These are phyloP conservation scores for Antheraea assamensis DNA, from an alignment of 2,888 invertebrate genomes.

Conservation along the genomic window DNA sequence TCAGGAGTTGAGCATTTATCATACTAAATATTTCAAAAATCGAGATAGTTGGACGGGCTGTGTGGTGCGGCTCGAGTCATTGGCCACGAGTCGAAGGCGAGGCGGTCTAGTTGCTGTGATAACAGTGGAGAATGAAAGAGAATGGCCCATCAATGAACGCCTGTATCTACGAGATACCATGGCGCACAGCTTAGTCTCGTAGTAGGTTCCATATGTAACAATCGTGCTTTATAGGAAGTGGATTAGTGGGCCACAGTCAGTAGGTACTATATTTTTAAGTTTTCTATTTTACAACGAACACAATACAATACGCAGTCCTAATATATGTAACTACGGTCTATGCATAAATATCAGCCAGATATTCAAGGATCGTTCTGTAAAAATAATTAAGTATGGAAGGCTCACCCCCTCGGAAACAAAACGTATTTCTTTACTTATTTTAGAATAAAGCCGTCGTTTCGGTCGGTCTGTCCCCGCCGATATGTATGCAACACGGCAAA, in stretches of 20 bases:
- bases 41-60: too few relatives aligned
- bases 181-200: too few relatives aligned
- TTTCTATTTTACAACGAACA: neutral
- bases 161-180: too few relatives aligned
- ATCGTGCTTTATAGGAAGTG: neutral
- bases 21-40: too few relatives aligned
- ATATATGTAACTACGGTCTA: neutral
- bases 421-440: slow-evolving; percentile 74
- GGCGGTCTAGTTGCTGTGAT: too few relatives aligned
- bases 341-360: neutral
- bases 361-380: slow-evolving; percentile 19
- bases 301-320: neutral
- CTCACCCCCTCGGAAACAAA: slow-evolving; percentile 68
- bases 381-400: slow-evolving; percentile 67
- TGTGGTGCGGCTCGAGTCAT: too few relatives aligned
- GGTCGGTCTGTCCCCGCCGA: slow-evolving; percentile 46
- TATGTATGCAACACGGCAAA: slow-evolving; percentile 78
- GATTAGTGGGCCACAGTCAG: neutral
- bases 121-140: too few relatives aligned
- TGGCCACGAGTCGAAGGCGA: too few relatives aligned
- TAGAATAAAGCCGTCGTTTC: slow-evolving; percentile 64
- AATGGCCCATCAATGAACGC: too few relatives aligned
- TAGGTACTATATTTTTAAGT: neutral
- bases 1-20: too few relatives aligned
- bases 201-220: too few relatives aligned